Evolutionary conservation across 92 coral and sea anemone genomes (phyloP), one percentile per base, ranked within the genome.

Genomic region (Hydrozoanthus gracilis): DNA sequence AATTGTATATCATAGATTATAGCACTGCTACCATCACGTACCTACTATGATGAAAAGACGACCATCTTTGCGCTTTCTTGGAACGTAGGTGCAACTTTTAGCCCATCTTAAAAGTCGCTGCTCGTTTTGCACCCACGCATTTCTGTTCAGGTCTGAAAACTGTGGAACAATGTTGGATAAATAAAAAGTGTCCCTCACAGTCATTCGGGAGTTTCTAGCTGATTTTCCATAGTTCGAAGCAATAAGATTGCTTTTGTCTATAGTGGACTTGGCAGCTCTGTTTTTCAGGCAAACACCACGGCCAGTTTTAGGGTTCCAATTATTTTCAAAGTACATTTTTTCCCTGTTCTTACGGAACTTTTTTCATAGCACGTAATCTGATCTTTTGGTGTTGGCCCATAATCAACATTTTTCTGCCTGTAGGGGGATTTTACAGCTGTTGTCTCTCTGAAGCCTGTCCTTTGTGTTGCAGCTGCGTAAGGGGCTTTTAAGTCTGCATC

Each of bases 221-320:
- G 78, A 14, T 47, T 47, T 73, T 49, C 78, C 78, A 56, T 73
- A 46, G 18, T 47, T 73, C 16, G 78, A 73, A n/a, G 78, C 78
- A 4, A 73, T 73, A 11, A 73, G 56, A 47, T 73, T 58, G n/a
- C 78, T 56, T 8, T 47, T 73, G 27, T 73, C 27, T 46, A 73
- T 73, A 27, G 39, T 27, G 39, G 39, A 27, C 39, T 27, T 27
- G 39, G 39, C 39, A 27, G 39, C 39, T 27, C 39, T 27, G 39
- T 27, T 27, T 27, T 27, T 27, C 39, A 27, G 39, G 39, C 39
- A 27, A 27, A 27, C 39, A 27, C 39, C 39, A 27, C 0, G 39
- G 39, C 39, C 39, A 27, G 2, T 8, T 12, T 64, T 17, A n/a
- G 39, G 39, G 39, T 27, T n/a, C 69, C 69, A 64, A 35, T 64